Percentiles rank a stretch among this genome's conserved stretches.
phyloP scores from a whole-genome alignment of 2,113 vertebrate genomes.

The Felis chaus region DNA sequence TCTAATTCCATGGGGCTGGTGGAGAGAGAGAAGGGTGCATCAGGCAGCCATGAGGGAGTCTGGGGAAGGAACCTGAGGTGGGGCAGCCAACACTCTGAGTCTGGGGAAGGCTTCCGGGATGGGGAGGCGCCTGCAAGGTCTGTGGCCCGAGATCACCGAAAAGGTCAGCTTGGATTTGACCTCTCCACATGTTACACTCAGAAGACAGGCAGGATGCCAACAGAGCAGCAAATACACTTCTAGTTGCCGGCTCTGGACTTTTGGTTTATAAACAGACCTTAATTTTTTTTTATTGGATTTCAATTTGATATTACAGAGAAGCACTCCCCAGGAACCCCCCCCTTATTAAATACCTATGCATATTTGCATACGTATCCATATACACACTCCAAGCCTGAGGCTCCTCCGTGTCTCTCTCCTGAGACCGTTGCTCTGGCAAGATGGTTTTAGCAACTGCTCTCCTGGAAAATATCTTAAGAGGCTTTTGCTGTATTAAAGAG shows the following conservation, averaged over 20 bases:
- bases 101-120: background rate
- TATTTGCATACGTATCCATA: accelerated
- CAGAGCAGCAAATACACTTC: background rate
- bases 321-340: background rate
- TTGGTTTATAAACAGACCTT: background rate
- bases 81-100: accelerated
- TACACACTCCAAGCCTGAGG: background rate
- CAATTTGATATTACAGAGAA: background rate
- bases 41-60: background rate
- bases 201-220: accelerated
- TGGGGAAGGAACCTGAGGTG: background rate
- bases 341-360: background rate
- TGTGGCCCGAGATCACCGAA: background rate
- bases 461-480: slow-evolving; percentile 19
- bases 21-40: background rate
- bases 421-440: background rate
- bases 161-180: background rate
- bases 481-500: slow-evolving; percentile 13
- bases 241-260: background rate
- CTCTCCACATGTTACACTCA: background rate
- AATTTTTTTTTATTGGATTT: background rate
- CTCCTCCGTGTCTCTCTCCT: background rate
- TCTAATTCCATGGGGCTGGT: background rate
- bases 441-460: background rate
- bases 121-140: background rate